Conservation (phyloP, 2,797 vertebrate species). For the Melanotaenia parkinsoni region DNA sequence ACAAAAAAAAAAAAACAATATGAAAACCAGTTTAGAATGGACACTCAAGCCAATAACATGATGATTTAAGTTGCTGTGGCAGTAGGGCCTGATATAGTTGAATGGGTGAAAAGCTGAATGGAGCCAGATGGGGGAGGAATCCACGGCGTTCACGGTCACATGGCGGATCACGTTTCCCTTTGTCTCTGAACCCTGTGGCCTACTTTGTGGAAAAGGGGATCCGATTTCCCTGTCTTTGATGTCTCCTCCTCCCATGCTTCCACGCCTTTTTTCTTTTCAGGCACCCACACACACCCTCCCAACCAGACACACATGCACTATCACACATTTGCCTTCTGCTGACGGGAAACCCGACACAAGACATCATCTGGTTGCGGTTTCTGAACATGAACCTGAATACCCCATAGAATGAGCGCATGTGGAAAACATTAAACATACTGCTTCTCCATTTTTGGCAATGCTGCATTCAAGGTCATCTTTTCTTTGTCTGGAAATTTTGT, state of each 20-base stretch:
- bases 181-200: constrained; percentile 68
- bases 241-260: constrained; percentile 73
- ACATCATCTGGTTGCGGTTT: constrained; percentile 54
- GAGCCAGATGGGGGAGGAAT: constrained; percentile 69
- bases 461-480: neutral
- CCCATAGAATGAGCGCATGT: constrained; percentile 48
- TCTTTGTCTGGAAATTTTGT: neutral
- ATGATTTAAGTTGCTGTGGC: neutral
- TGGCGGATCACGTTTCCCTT: constrained; percentile 73
- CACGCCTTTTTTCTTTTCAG: constrained; percentile 42
- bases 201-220: constrained; percentile 69
- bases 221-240: constrained; percentile 76
- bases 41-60: neutral
- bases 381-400: constrained; percentile 37
- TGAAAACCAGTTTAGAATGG: neutral
- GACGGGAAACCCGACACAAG: constrained; percentile 60
- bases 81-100: constrained; percentile 57
- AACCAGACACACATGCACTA: constrained; percentile 18
- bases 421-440: constrained; percentile 38
- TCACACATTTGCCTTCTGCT: constrained; percentile 36
- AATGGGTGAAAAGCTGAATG: constrained; percentile 80
- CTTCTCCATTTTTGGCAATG: neutral
- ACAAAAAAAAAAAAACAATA: neutral
- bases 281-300: constrained; percentile 26
- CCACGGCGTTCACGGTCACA: constrained; percentile 68